Conservation (phyloP, 2,113 vertebrate genomes). For the Oxyruncus cristatus region DNA sequence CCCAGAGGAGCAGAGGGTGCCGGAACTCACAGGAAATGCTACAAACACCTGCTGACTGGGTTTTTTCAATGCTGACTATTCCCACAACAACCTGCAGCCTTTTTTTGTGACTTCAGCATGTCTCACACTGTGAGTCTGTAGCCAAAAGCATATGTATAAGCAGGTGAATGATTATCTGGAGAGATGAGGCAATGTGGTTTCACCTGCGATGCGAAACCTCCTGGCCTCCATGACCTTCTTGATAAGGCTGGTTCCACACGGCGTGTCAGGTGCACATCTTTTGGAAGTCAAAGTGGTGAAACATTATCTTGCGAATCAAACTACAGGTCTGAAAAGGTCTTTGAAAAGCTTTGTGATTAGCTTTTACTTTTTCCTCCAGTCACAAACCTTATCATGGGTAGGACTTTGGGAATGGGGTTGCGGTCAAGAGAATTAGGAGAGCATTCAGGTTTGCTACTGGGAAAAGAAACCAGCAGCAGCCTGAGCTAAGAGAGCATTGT, state of each 20-base stretch:
- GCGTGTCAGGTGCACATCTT: background rate
- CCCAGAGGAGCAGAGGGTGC: background rate
- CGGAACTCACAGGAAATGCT: background rate
- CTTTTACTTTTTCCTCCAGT: background rate
- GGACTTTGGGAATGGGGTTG: background rate
- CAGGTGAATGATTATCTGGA: background rate
- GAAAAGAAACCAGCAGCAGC: background rate
- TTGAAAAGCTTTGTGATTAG: background rate
- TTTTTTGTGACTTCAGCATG: background rate
- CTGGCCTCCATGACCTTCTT: background rate
- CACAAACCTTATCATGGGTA: background rate
- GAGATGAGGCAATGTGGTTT: background rate
- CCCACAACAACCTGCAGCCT: background rate
- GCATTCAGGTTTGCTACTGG: background rate
- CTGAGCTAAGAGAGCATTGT: background rate
- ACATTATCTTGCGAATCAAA: background rate
- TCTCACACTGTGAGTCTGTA: background rate
- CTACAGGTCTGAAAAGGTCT: background rate
- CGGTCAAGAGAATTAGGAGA: background rate
- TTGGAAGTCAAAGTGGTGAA: background rate
- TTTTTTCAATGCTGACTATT: background rate
- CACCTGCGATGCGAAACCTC: background rate
- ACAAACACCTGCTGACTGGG: background rate
- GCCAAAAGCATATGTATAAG: background rate
- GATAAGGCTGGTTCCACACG: rapidly evolving